Evolutionary conservation across 2,113 vertebrate genomes (phyloP), one percentile per base, ranked within the genome.

Genomic region (Psettodes erumei): DNA sequence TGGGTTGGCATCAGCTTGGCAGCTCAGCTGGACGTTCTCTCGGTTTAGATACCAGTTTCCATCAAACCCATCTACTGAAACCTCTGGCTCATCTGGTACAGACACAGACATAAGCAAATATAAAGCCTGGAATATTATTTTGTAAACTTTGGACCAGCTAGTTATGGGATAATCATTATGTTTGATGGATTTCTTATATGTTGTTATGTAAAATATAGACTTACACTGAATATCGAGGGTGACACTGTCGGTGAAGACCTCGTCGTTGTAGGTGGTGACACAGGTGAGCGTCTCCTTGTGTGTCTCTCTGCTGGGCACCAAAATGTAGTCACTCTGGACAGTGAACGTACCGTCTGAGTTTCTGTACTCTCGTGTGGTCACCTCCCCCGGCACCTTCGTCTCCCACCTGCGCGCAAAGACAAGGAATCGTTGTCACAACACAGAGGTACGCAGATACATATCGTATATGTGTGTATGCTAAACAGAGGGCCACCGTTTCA

Each of bases 1-100:
- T 3, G 98, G 98, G 82, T 99, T 99, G 65, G 97, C 96, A 40
- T 99, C 96, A 0, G 96, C 95, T 50, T 94, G 93, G 91, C 98
- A 99, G 0, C 90, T 96, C 81, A 99, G 95, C 88, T 95, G 95
- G 75, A 98, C 97, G 0, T 97, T 96, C 69, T 93, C 95, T 69
- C 98, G 91, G 88, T 96, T 98, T 77, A 98, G 88, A 81, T 96
- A 99, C 98, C 98, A 99, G 89, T 99, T 98, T 56, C 96, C 96
- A 83, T 99, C 97, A 55, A 95, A 99, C 6, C 98, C 98, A n/a
- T 97, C 96, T 0, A 99, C 96, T 37, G 93, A 93, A 62, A 99
- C 96, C 67, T 98, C 95, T 1, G 97, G 97, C 85, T 98, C 97
- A 33, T 97, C 98, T 99, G 93, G 71, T 58, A 21, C 56, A 53